These are phyloP conservation scores for Cyclophora punctaria DNA, from an alignment of 2,888 invertebrate genomes.

Conservation along the genomic window DNA sequence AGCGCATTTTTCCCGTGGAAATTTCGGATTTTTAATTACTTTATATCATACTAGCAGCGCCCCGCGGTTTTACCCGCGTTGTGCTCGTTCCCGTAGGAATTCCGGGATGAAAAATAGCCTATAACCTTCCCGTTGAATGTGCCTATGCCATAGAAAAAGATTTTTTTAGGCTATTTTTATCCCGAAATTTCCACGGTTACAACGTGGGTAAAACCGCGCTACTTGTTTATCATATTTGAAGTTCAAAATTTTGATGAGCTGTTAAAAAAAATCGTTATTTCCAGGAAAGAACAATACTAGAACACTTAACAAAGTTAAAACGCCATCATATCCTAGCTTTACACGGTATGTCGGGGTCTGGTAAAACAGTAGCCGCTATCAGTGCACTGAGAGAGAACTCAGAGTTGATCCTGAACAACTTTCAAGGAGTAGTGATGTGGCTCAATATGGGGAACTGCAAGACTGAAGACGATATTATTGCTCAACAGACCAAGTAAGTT, in stretches of 20 bases:
- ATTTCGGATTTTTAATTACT: too few relatives aligned
- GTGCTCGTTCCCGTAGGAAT: too few relatives aligned
- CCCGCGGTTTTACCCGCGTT: too few relatives aligned
- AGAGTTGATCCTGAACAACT: constrained; percentile 63
- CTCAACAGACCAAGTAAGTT: constrained; percentile 61
- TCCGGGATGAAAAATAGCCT: too few relatives aligned
- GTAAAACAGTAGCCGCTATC: constrained; percentile 80
- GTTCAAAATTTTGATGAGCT: neutral
- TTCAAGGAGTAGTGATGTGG: constrained; percentile 76
- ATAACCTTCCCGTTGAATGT: too few relatives aligned
- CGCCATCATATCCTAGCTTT: constrained; percentile 77
- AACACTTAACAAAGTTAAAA: constrained; percentile 55
- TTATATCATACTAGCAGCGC: too few relatives aligned
- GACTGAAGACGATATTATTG: constrained; percentile 62
- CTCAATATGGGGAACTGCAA: constrained; percentile 69
- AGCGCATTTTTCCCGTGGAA: too few relatives aligned
- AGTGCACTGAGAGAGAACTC: constrained; percentile 72
- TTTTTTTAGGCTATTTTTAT: too few relatives aligned
- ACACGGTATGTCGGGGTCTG: constrained; percentile 85
- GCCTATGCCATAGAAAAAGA: too few relatives aligned
- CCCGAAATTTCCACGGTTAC: too few relatives aligned
- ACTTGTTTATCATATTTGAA: neutral
- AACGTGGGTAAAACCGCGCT: too few relatives aligned
- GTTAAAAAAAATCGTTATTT: constrained; percentile 6
- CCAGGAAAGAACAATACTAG: constrained; percentile 67